Evolutionary conservation across 2,113 vertebrate species (phyloP).

Genomic region (Pipa parva): DNA sequence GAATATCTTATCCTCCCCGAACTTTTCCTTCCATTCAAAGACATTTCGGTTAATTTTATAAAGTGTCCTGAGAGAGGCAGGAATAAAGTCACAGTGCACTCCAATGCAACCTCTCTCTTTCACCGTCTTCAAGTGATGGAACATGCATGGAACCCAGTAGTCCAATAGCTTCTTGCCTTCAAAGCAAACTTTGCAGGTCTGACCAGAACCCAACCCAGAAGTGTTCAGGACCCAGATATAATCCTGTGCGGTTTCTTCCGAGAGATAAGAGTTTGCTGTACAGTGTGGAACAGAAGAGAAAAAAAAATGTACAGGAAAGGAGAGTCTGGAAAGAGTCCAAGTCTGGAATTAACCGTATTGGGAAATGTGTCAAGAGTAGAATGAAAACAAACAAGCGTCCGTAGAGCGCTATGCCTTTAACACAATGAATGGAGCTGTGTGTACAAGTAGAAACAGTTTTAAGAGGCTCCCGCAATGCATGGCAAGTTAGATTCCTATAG

Average conservation of each 20-base stretch:
- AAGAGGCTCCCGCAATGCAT: background rate
- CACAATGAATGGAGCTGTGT: background rate
- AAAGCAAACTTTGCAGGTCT: background rate
- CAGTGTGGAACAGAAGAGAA: no score
- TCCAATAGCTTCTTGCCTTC: background rate
- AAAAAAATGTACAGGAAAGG: background rate
- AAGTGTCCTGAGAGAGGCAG: background rate
- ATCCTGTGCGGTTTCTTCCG: background rate
- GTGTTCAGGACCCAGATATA: background rate
- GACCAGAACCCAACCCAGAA: background rate
- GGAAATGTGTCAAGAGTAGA: background rate
- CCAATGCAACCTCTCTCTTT: background rate
- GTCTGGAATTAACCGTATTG: background rate
- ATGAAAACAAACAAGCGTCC: background rate
- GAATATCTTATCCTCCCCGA: conserved; percentile 89
- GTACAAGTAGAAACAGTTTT: background rate
- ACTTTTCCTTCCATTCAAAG: conserved; percentile 67
- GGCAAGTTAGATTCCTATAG: no score
- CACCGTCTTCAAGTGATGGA: no score
- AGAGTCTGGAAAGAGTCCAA: background rate
- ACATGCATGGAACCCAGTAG: background rate
- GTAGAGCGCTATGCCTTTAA: background rate
- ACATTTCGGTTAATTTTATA: background rate
- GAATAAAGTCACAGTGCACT: background rate
- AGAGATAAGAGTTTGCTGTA: no score